phyloP scores from a whole-genome alignment of 2,113 vertebrate species.

The Regulus satrapa region DNA sequence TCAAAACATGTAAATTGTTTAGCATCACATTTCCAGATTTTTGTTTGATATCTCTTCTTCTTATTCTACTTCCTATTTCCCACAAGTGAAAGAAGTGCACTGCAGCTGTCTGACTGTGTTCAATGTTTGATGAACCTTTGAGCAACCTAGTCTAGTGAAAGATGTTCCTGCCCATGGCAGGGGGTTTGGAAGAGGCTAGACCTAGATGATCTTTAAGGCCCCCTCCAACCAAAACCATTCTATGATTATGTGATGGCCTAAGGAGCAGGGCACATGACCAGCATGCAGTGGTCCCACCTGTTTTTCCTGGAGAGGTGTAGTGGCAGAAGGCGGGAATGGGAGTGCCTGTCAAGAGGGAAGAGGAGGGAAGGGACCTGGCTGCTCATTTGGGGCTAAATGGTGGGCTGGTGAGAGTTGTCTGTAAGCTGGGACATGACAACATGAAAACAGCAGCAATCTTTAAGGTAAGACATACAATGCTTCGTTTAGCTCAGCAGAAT shows the following conservation, averaged over 20 bases:
- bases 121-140: not conserved
- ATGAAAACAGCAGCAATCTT: not conserved
- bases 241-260: not conserved
- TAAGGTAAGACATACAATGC: not conserved
- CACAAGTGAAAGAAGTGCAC: not conserved
- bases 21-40: not conserved
- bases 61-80: not conserved
- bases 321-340: not conserved
- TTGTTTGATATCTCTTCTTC: not conserved
- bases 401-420: not conserved
- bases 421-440: not conserved
- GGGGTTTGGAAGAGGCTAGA: not conserved
- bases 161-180: not conserved
- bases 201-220: not conserved
- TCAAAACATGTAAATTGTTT: not conserved
- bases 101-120: not conserved
- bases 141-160: not conserved
- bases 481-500: not conserved
- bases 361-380: not conserved
- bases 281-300: not conserved
- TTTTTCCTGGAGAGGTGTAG: not conserved
- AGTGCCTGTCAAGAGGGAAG: not conserved
- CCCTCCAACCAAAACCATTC: not conserved
- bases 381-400: not conserved
- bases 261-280: not conserved